Percentiles rank a stretch among this genome's conserved stretches.
Evolutionary conservation across 2,888 invertebrate genomes (phyloP).

Genomic region (Pyrrhia umbra): DNA sequence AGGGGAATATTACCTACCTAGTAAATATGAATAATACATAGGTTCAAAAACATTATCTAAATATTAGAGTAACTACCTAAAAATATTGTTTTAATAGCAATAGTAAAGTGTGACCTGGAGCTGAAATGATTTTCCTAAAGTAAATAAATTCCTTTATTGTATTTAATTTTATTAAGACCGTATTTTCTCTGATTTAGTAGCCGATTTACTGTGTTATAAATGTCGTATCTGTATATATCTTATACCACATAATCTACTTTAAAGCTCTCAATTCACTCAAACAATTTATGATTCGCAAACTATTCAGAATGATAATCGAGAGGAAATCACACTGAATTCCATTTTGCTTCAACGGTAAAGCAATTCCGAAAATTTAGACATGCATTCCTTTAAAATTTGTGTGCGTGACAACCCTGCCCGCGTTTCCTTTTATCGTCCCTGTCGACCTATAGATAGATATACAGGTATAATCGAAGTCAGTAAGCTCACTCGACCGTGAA

Average conservation of each 20-base stretch:
- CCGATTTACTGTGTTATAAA: no score
- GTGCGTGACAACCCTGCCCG: slow-evolving; percentile 7
- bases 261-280: slow-evolving; percentile 11
- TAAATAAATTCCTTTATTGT: no score
- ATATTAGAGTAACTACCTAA: no score
- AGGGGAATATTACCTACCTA: no score
- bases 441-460: slow-evolving; percentile 2
- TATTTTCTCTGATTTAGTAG: no score
- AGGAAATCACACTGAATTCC: slow-evolving; percentile 27
- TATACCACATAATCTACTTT: not conserved
- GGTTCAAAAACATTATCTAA: no score
- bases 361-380: slow-evolving; percentile 18
- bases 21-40: no score
- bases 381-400: slow-evolving; percentile 29
- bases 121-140: no score
- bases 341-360: slow-evolving; percentile 9
- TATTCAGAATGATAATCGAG: slow-evolving; percentile 19
- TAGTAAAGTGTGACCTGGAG: no score
- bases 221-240: not conserved
- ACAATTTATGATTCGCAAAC: slow-evolving; percentile 31
- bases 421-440: slow-evolving; percentile 16
- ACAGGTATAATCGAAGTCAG: slow-evolving; percentile 57
- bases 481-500: slow-evolving; percentile 60
- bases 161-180: no score
- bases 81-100: no score